Conservation (phyloP, 2,113 vertebrate genomes). For the Nanorana parkeri region DNA sequence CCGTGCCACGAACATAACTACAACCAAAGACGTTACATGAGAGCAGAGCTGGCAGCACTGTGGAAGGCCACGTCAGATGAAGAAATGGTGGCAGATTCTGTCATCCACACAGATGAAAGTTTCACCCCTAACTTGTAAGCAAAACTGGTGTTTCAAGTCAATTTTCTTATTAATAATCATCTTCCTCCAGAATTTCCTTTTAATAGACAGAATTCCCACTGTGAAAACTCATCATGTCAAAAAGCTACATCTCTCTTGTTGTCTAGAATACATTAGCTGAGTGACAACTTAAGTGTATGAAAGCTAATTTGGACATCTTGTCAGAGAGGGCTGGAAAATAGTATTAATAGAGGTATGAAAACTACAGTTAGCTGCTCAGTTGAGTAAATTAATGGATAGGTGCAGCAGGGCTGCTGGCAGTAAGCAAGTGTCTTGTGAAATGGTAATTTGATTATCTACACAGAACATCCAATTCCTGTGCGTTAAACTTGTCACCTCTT, state of each 20-base stretch:
- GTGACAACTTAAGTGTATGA: constrained; percentile 23
- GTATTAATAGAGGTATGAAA: constrained; percentile 15
- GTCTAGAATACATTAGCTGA: neutral
- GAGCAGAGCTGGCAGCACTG: constrained; percentile 84
- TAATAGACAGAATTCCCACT: constrained; percentile 18
- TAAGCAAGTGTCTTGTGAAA: constrained; percentile 13
- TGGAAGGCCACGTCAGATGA: constrained; percentile 93
- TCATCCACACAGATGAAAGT: constrained; percentile 89
- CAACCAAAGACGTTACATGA: constrained; percentile 93
- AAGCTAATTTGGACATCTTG: constrained; percentile 18
- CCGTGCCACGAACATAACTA: constrained; percentile 96
- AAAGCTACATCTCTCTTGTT: neutral
- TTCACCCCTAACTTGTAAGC: constrained; percentile 94
- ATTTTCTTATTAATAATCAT: neutral
- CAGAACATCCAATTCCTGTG: neutral
- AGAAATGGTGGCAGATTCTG: constrained; percentile 84
- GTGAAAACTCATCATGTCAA: constrained; percentile 3
- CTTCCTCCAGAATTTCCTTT: neutral
- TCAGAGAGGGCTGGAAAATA: constrained; percentile 23
- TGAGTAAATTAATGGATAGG: constrained; percentile 19
- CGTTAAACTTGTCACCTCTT: neutral
- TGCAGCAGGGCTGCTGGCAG: neutral
- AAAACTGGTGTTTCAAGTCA: neutral
- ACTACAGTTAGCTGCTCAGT: constrained; percentile 18
- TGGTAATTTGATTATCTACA: constrained; percentile 21